Conservation (phyloP, 1,140 invertebrate genomes). For the Cydia strobilella region DNA sequence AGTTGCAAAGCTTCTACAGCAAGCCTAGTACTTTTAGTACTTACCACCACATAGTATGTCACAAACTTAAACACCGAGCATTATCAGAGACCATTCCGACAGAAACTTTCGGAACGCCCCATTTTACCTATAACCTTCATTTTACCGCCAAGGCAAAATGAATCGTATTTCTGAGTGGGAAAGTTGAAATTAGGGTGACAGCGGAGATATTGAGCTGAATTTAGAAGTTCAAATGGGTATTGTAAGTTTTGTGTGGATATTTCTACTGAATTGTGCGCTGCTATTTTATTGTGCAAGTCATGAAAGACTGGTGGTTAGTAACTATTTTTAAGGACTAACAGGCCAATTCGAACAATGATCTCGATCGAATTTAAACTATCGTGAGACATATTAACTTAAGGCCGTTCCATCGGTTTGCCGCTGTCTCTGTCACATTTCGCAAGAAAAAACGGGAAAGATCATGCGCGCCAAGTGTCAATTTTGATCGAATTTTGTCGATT, state of each 20-base stretch:
- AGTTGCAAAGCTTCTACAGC: too few species aligned
- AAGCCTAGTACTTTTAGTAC: too few species aligned
- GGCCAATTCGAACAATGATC: too few species aligned
- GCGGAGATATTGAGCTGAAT: background rate
- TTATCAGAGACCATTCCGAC: slow-evolving; percentile 12
- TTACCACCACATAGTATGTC: background rate
- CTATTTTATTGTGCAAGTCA: background rate
- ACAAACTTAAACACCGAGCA: slow-evolving; percentile 4
- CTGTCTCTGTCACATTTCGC: too few species aligned
- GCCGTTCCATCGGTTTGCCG: too few species aligned
- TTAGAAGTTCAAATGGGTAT: slow-evolving; percentile 17
- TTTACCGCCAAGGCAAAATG: background rate
- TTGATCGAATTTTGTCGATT: too few species aligned
- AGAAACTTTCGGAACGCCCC: background rate
- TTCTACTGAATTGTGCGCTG: background rate
- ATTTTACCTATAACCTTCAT: background rate
- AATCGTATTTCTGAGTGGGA: background rate
- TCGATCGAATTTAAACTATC: too few species aligned
- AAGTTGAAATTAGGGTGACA: background rate
- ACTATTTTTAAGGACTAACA: too few species aligned
- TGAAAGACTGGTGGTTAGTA: background rate
- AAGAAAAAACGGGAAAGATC: too few species aligned
- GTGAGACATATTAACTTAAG: too few species aligned
- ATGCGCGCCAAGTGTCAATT: too few species aligned
- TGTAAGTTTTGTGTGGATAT: slow-evolving; percentile 20